Base-by-base conservation (phyloP, 2,113 vertebrate genomes). In the Boulengerochromis microlepis region DNA sequence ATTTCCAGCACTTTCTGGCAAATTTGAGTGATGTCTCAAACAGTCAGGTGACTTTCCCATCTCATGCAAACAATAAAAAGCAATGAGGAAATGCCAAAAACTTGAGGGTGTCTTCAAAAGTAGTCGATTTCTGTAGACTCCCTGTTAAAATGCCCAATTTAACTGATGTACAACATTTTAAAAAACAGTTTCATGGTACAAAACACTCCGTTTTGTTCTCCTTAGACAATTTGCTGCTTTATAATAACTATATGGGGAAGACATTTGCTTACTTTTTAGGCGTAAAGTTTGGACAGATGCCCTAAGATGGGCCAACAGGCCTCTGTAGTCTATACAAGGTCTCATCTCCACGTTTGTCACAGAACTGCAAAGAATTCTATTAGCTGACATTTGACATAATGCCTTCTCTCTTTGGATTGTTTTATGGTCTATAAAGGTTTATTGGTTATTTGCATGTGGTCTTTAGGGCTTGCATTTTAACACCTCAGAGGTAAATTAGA, bases 311-410 rank as follows among this genome's bases (percentile, higher is more conserved):
- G 33, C 61, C 61, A 66, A 66, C 61, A 38, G 18, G 61, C 31
- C 61, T 66, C 61, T 66, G 33, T 66, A 66, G 6, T 66, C 18
- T 38, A 8, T 38, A n/a, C 6, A 38, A n/a, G 33, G 61, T 38
- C 6, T 0, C 61, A 3, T 66, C 31, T 66, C 61, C 18, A n/a
- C 0, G 0, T 66, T 35, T n/a, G 33, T 38, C 61, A 0, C 0
- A n/a, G 61, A 66, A 66, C 31, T n/a, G 31, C 61, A 35, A 66
- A n/a, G 18, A 38, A 12, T 3, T 66, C 18, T 66, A 66, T 66
- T 66, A 1, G 61, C 6, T 66, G 61, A 5, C 33, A 12, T 66
- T 66, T 66, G 31, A 66, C 61, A n/a, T 76, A 12, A 45, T 8
- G 71, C 26, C 10, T 8, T 50, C 16, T 78, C 10, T 50, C 26